These are phyloP conservation scores for Aeoliscus strigatus DNA, from an alignment of 2,797 vertebrate genomes.

Conservation along the genomic window DNA sequence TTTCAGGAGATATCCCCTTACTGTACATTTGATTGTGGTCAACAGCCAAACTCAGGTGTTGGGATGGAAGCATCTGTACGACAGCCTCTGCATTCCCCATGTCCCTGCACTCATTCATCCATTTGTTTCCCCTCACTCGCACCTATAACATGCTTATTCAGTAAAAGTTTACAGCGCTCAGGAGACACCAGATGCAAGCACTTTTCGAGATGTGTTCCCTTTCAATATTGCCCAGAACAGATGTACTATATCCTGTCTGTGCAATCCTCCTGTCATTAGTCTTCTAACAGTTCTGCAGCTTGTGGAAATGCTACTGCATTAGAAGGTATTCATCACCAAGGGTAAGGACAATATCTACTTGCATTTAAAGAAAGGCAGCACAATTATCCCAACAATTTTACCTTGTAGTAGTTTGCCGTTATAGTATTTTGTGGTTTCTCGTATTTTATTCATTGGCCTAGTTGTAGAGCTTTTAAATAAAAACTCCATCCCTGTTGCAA, in stretches of 20 bases:
- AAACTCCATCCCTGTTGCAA: slow-evolving; percentile 6
- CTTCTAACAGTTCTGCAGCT: not conserved
- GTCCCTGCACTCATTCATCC: too few species aligned
- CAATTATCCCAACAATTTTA: not conserved
- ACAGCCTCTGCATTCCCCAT: too few species aligned
- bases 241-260: not conserved
- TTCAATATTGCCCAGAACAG: not conserved
- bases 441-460: slow-evolving; percentile 3
- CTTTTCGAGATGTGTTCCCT: not conserved
- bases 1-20: too few species aligned
- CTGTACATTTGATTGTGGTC: too few species aligned
- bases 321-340: not conserved
- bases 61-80: too few species aligned
- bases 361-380: not conserved
- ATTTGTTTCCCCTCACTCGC: too few species aligned
- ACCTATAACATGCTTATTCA: not conserved
- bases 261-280: slow-evolving; percentile 1
- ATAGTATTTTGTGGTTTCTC: slow-evolving; percentile 2
- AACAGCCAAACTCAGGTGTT: too few species aligned
- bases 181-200: not conserved
- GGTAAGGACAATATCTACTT: not conserved
- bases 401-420: not conserved
- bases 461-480: slow-evolving; percentile 1
- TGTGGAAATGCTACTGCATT: not conserved
- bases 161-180: not conserved